phyloP scores from a whole-genome alignment of 2,888 invertebrate species.

The Eremobia ochroleuca region DNA sequence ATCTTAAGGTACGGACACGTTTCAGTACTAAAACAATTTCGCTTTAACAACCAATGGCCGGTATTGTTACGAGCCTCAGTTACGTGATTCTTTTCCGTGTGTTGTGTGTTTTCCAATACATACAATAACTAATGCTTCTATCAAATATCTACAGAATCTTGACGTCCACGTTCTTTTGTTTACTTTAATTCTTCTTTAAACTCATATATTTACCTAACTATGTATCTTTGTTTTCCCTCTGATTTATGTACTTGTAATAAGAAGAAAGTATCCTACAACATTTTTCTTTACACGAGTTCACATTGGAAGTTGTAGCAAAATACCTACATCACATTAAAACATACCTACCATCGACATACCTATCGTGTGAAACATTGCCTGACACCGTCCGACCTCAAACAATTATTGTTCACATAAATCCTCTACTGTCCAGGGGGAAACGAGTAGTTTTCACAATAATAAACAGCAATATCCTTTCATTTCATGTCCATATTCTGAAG shows the following conservation, averaged over 20 bases:
- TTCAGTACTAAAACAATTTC: slow-evolving; percentile 39
- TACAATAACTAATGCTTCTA: slow-evolving; percentile 36
- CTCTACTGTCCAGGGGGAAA: slow-evolving; percentile 10
- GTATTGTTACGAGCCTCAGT: slow-evolving; percentile 22
- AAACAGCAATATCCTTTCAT: slow-evolving; percentile 48
- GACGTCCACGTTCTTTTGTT: neutral
- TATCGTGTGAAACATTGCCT: slow-evolving; percentile 11
- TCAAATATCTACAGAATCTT: slow-evolving; percentile 7
- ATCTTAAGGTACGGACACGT: slow-evolving; percentile 20
- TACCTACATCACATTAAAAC: neutral
- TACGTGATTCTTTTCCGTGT: slow-evolving; percentile 33
- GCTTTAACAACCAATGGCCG: slow-evolving; percentile 18
- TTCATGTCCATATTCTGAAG: slow-evolving; percentile 5
- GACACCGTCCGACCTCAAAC: slow-evolving; percentile 33
- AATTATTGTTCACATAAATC: slow-evolving; percentile 43
- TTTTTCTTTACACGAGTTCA: neutral
- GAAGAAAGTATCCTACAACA: neutral
- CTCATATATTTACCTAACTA: neutral
- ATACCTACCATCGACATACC: neutral
- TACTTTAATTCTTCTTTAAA: slow-evolving; percentile 6
- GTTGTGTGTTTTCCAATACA: slow-evolving; percentile 28
- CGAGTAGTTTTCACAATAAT: slow-evolving; percentile 16
- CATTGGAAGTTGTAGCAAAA: neutral
- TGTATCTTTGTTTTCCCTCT: neutral
- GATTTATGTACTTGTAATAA: neutral